Conservation (phyloP, 1,140 invertebrate species). For the Melipona quadrifasciata region DNA sequence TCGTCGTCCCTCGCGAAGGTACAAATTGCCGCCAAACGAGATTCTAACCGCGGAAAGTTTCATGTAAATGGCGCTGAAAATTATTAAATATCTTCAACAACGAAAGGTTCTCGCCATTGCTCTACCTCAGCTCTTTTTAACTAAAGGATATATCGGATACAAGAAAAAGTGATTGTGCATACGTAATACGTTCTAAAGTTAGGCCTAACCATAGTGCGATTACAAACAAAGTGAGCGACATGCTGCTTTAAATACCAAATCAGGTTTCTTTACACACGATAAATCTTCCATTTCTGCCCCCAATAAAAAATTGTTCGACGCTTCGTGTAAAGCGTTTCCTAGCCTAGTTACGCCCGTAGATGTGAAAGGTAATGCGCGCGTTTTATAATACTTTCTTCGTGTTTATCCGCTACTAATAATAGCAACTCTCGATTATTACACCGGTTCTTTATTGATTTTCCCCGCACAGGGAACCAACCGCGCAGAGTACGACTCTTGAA, state of each 20-base stretch:
- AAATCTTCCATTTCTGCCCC: not conserved
- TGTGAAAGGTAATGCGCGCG: slow-evolving; percentile 33
- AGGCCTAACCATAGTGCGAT: no score
- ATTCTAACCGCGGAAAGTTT: no score
- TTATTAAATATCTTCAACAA: not conserved
- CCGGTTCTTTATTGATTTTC: slow-evolving; percentile 58
- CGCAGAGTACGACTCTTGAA: slow-evolving; percentile 32
- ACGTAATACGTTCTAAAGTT: no score
- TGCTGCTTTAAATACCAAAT: not conserved
- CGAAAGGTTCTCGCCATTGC: no score
- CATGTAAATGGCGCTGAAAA: not conserved
- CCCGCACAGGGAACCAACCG: slow-evolving; percentile 32
- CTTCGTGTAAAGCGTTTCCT: not conserved
- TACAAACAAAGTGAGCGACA: not conserved
- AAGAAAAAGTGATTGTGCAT: no score
- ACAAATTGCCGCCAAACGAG: not conserved
- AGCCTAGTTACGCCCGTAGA: not conserved
- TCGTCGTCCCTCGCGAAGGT: slow-evolving; percentile 5
- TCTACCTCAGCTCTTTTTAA: no score
- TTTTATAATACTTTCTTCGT: slow-evolving; percentile 44
- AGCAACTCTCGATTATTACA: slow-evolving; percentile 54
- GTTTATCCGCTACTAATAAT: slow-evolving; percentile 58
- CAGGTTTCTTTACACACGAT: not conserved
- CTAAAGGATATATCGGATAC: no score
- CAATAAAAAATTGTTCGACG: not conserved